These are phyloP conservation scores for Aphelocoma coerulescens DNA, from an alignment of 2,113 vertebrate species.

Conservation along the genomic window DNA sequence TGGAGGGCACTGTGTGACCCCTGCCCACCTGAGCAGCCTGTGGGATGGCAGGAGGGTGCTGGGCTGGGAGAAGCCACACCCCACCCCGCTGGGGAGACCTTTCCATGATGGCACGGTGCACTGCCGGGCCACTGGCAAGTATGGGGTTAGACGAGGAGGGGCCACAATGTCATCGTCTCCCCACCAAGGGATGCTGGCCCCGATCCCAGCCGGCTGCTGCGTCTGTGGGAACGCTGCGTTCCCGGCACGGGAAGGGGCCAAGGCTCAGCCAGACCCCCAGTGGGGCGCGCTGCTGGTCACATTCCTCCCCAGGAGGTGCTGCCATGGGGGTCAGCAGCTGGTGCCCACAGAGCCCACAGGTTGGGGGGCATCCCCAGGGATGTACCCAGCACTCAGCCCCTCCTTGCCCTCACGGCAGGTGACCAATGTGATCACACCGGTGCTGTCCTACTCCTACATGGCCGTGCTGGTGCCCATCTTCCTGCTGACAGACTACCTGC, in stretches of 20 bases:
- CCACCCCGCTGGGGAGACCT: not conserved
- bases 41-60: not conserved
- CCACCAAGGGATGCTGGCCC: not conserved
- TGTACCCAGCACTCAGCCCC: not conserved
- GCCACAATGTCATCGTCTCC: accelerated
- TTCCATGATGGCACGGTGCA: not conserved
- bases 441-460: slow-evolving; percentile 93
- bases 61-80: not conserved
- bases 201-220: accelerated
- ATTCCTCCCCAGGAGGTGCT: not conserved
- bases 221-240: not conserved
- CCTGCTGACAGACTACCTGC: slow-evolving; percentile 87
- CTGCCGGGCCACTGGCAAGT: accelerated
- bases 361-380: not conserved
- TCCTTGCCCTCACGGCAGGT: slow-evolving; percentile 70
- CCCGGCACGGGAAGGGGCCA: accelerated
- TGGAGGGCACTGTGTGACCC: not conserved
- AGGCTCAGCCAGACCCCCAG: not conserved
- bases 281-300: accelerated
- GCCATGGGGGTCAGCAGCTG: not conserved
- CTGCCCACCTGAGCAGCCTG: not conserved
- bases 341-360: not conserved
- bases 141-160: not conserved
- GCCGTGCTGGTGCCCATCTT: slow-evolving; percentile 88
- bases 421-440: slow-evolving; percentile 88